Evolutionary conservation across 2,888 invertebrate genomes (phyloP).

Genomic region (Diarsia mendica): DNA sequence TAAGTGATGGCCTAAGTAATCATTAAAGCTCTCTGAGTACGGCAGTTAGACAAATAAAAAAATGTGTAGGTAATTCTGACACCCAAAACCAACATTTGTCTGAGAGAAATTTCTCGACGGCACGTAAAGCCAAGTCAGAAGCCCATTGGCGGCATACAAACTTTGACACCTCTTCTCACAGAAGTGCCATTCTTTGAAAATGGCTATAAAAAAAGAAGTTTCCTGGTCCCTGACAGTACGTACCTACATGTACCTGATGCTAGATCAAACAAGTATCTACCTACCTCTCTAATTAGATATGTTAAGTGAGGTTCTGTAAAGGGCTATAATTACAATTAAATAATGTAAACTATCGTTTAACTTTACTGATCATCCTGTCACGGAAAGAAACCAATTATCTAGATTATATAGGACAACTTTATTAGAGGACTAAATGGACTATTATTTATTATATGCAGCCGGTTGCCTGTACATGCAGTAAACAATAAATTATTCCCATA

Average conservation of each 20-base stretch:
- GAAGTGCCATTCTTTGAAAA: too few species aligned
- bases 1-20: too few species aligned
- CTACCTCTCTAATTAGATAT: neutral
- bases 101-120: too few species aligned
- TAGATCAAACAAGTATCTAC: neutral
- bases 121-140: too few species aligned
- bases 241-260: too few species aligned
- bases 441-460: slow-evolving; percentile 5
- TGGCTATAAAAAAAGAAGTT: neutral
- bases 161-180: too few species aligned
- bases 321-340: neutral
- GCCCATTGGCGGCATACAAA: too few species aligned
- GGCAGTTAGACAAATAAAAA: too few species aligned
- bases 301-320: neutral
- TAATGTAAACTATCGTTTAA: slow-evolving; percentile 1
- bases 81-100: too few species aligned
- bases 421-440: neutral
- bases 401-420: neutral
- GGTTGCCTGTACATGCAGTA: neutral
- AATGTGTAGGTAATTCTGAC: too few species aligned
- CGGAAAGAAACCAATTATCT: neutral
- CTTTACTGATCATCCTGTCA: neutral
- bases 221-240: too few species aligned
- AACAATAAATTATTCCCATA: slow-evolving; percentile 17
- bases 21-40: too few species aligned